Evolutionary conservation across 2,797 vertebrate genomes (phyloP).

Genomic region (Ptychadena robeensis): DNA sequence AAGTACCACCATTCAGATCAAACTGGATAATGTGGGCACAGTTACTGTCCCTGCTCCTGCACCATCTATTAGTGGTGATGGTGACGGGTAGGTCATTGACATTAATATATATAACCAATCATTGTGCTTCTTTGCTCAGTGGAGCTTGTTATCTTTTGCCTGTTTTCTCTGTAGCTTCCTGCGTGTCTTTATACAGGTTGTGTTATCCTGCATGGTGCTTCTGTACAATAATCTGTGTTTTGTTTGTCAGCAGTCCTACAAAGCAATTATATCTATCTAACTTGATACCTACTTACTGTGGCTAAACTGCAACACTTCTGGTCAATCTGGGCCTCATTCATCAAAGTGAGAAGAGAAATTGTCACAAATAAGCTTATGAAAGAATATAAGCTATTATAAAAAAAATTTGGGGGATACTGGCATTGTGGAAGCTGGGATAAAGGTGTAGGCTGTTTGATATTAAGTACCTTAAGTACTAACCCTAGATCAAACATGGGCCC

Average conservation of each 20-base stretch:
- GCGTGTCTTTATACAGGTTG: conserved; percentile 80
- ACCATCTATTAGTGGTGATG: conserved; percentile 99
- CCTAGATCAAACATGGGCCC: too few species aligned
- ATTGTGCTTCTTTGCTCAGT: conserved; percentile 94
- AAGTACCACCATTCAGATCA: conserved; percentile 99
- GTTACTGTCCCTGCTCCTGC: conserved; percentile 99
- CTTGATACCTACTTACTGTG: conserved; percentile 79
- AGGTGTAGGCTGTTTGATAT: too few species aligned
- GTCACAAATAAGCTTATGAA: not conserved
- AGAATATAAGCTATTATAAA: too few species aligned
- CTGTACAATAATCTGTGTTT: conserved; percentile 77
- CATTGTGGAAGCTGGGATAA: too few species aligned
- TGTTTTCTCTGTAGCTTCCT: conserved; percentile 83
- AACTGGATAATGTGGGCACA: conserved; percentile 99
- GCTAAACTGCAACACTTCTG: conserved; percentile 82
- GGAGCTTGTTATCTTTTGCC: conserved; percentile 87
- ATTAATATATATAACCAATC: conserved; percentile 82
- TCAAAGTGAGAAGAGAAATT: not conserved
- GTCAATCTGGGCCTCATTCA: conserved; percentile 68
- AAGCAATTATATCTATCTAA: conserved; percentile 73
- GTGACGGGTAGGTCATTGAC: conserved; percentile 99
- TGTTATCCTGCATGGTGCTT: conserved; percentile 86
- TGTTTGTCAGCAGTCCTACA: conserved; percentile 77
- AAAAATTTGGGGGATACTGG: too few species aligned
- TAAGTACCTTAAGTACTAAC: too few species aligned